Conservation (phyloP, 2,888 invertebrate species). For the Eupithecia subfuscata region DNA sequence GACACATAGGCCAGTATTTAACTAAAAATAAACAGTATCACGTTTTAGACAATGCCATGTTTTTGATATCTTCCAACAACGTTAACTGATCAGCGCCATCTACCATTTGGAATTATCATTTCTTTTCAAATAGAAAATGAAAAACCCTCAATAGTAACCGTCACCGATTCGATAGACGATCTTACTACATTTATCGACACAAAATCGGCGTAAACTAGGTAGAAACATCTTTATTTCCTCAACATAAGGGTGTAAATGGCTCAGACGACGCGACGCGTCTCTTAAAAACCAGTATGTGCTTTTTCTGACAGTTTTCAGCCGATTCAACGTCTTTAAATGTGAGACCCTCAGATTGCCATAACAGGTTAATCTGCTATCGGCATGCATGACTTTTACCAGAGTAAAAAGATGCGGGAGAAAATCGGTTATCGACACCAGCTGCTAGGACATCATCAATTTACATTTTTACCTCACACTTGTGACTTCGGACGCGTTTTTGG, state of each 20-base stretch:
- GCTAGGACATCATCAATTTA: rapidly evolving
- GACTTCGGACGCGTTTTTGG: not conserved
- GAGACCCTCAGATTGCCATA: not conserved
- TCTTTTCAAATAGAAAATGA: not conserved
- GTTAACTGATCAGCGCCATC: not conserved
- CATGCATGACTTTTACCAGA: not conserved
- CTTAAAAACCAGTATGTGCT: not conserved
- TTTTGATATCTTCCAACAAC: not conserved
- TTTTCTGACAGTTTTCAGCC: not conserved
- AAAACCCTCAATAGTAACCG: not conserved
- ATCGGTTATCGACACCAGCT: not conserved
- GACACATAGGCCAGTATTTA: not conserved
- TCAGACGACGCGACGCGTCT: not conserved
- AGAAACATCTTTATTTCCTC: not conserved
- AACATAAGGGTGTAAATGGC: not conserved
- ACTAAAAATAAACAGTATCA: not conserved
- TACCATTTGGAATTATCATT: not conserved
- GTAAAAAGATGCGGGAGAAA: not conserved
- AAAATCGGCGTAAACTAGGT: not conserved
- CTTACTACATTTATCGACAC: not conserved
- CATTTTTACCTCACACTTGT: not conserved
- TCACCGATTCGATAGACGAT: not conserved
- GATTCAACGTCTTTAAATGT: not conserved
- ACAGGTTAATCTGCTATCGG: not conserved
- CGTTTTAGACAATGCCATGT: not conserved